Percentiles rank a stretch among this genome's conserved stretches.
These are phyloP conservation scores for Rhinogobio ventralis DNA, from an alignment of 2,797 vertebrate species.

Conservation along the genomic window DNA sequence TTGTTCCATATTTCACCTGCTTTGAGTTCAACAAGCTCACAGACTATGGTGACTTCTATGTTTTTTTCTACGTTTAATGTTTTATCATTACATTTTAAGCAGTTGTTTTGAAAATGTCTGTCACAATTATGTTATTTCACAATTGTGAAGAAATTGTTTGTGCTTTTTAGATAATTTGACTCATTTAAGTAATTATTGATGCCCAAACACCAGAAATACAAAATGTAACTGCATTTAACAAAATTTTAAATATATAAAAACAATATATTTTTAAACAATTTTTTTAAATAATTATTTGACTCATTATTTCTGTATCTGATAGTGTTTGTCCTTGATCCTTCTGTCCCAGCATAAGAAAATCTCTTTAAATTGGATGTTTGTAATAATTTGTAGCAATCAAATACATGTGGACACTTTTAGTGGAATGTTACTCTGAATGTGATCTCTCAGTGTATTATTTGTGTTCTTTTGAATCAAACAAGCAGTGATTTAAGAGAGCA, in stretches of 20 bases:
- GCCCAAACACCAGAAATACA: neutral
- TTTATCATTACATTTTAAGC: neutral
- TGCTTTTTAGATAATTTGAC: neutral
- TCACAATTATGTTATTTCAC: neutral
- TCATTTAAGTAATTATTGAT: neutral
- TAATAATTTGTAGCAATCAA: neutral
- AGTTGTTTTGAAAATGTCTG: neutral
- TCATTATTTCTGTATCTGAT: neutral
- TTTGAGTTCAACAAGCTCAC: neutral
- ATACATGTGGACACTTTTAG: neutral
- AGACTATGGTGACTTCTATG: neutral
- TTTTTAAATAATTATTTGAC: neutral
- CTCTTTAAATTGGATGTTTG: neutral
- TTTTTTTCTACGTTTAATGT: neutral
- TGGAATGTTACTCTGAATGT: neutral
- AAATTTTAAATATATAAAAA: neutral
- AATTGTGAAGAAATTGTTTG: neutral
- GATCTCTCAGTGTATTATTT: neutral
- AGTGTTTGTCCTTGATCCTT: no score
- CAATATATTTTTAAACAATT: neutral
- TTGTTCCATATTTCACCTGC: neutral
- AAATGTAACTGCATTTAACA: neutral
- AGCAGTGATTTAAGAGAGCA: neutral
- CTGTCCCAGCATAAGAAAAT: neutral
- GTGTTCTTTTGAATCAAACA: constrained; percentile 2